Evolutionary conservation across 2,797 vertebrate genomes (phyloP).

Genomic region (Fringilla coelebs): DNA sequence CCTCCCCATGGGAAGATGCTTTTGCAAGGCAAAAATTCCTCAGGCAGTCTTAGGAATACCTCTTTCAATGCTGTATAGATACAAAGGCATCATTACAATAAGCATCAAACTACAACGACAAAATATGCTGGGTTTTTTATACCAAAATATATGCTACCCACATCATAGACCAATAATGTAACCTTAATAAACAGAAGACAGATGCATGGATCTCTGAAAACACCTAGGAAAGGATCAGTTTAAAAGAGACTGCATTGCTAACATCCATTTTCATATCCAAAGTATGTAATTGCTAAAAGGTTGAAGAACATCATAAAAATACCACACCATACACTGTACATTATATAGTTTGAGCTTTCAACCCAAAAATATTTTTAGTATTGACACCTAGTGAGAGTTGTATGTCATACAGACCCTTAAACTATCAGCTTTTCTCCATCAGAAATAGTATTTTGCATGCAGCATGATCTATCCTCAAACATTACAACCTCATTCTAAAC

Average conservation of each 20-base stretch:
- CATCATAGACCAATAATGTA: background rate
- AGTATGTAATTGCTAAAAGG: background rate
- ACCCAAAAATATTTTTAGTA: background rate
- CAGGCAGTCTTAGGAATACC: background rate
- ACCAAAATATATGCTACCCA: background rate
- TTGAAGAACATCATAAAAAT: background rate
- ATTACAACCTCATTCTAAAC: background rate
- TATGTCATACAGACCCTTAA: background rate
- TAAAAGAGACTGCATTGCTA: background rate
- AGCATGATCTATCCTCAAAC: background rate
- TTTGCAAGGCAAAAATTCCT: background rate
- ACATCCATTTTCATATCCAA: background rate
- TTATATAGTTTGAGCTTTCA: background rate
- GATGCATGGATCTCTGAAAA: background rate
- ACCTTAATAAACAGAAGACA: background rate
- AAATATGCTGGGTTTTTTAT: background rate
- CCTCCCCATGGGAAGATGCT: background rate
- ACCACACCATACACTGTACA: background rate
- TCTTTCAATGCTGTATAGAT: background rate
- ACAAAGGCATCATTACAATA: background rate
- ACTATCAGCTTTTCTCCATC: background rate
- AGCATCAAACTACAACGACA: background rate
- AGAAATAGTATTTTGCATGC: background rate
- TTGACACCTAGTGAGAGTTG: rapidly evolving
- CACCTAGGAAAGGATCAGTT: background rate